Base-by-base conservation (phyloP, 2,888 invertebrate species). In the Petrolisthes manimaculis region DNA sequence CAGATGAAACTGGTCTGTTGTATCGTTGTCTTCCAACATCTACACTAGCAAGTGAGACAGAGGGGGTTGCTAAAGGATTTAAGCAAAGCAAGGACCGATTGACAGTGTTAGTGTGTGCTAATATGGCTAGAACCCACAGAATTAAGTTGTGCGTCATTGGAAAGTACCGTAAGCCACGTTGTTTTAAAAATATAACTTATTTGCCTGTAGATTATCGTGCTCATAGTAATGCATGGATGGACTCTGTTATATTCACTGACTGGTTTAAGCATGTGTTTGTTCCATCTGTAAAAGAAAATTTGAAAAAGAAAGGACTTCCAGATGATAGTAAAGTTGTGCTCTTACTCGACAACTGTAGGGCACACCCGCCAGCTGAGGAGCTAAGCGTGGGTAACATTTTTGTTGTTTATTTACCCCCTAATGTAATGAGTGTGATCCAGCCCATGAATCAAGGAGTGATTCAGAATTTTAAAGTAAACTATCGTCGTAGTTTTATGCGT, bases 41-140 rank as follows among this genome's bases (percentile, higher is more conserved):
- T 78, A 78, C 51, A 24, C 51, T 78, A n/a, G 51, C 78, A 18
- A 8, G 24, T 37, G 9, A 24, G 9, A 8, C 12, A 5, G 51
- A 78, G 78, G 51, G 51, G 54, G 78, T 5, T 24, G 78, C 78
- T 18, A 12, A 18, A 37, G 78, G 78, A 51, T 78, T 78, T 14
- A 78, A 78, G n/a, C 51, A 78, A 78, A 78, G 51, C n/a, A 54
- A 78, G 78, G 78, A 78, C 6, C 24, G 78, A 5, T 9, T 78
- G 8, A 78, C 78, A 37, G 54, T 78, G 9, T 9, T 78, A 9
- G 12, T 12, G 14, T 78, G 78, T 51, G 78, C 14, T 18, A 78
- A 78, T 78, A 51, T 5, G 5, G 24, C 78, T 37, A 51, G 78
- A 53, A 78, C 24, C 6, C 78, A 78, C 5, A 21, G n/a, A 71